Evolutionary conservation across 2,888 invertebrate species (phyloP).

Genomic region (Epsilonema sp.): DNA sequence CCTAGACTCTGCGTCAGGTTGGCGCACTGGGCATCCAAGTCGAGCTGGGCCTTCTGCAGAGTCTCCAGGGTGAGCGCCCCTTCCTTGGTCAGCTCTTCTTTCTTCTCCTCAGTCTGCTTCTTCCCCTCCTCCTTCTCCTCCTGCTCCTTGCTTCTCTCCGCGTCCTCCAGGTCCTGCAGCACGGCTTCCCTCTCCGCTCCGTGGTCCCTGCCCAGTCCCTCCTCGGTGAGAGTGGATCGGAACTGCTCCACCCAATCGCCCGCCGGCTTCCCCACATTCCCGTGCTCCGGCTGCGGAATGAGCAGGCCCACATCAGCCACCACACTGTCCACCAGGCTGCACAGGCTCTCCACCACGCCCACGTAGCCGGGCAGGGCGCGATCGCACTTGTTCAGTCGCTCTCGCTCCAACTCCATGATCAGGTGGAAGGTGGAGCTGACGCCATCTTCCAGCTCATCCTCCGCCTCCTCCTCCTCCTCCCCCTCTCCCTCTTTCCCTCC

Average conservation of each 20-base stretch:
- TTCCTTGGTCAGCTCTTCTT: background rate
- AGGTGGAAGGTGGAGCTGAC: slow-evolving; percentile 4
- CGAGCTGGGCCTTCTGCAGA: background rate
- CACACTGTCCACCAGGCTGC: slow-evolving; percentile 2
- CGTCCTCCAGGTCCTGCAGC: no score
- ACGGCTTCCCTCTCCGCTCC: no score
- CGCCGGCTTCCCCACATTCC: background rate
- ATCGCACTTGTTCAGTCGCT: background rate
- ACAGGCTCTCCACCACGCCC: slow-evolving; percentile 4
- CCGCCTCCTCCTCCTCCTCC: background rate
- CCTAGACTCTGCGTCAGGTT: background rate
- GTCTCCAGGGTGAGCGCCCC: background rate
- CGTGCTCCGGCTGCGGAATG: background rate
- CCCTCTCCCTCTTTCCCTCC: background rate
- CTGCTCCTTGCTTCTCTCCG: no score
- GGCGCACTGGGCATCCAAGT: background rate
- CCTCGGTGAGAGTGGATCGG: background rate
- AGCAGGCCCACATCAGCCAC: slow-evolving; percentile 1
- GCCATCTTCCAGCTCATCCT: background rate
- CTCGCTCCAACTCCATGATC: slow-evolving; percentile 4
- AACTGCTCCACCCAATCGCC: background rate
- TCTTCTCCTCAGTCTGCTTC: no score
- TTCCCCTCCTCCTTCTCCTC: no score
- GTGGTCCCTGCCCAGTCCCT: background rate
- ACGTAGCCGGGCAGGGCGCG: background rate